Evolutionary conservation across 2,888 invertebrate genomes (phyloP).

Genomic region (Torymus tubicola): DNA sequence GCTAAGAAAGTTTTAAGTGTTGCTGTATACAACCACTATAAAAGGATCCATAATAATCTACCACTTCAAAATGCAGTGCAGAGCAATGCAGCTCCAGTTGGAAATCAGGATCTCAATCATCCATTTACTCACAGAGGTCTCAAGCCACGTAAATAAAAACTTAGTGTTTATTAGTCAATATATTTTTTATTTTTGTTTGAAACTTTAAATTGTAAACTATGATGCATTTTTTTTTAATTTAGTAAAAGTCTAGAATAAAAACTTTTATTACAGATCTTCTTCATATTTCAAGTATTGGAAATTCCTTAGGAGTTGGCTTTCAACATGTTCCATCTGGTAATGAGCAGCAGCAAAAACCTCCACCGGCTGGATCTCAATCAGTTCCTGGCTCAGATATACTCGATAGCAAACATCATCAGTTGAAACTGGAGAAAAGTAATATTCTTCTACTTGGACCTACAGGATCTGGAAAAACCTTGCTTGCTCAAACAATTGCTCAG

Average conservation of each 20-base stretch:
- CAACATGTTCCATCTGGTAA: slow-evolving; percentile 71
- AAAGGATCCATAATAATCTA: slow-evolving; percentile 96
- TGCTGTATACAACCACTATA: slow-evolving; percentile 99
- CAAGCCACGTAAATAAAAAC: slow-evolving; percentile 73
- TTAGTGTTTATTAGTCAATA: slow-evolving; percentile 55
- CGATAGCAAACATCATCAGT: slow-evolving; percentile 88
- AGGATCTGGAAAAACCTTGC: slow-evolving; percentile 96
- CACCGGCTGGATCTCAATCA: slow-evolving; percentile 63
- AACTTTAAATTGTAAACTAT: too few relatives aligned
- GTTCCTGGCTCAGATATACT: slow-evolving; percentile 86
- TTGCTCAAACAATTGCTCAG: slow-evolving; percentile 98
- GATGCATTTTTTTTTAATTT: neutral
- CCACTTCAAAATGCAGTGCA: slow-evolving; percentile 76
- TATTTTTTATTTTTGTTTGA: slow-evolving; percentile 2
- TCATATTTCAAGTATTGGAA: slow-evolving; percentile 88
- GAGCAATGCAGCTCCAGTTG: slow-evolving; percentile 71
- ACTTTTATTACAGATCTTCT: slow-evolving; percentile 83
- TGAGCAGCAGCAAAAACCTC: slow-evolving; percentile 65
- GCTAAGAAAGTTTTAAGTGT: slow-evolving; percentile 98
- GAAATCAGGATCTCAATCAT: slow-evolving; percentile 82
- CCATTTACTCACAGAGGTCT: slow-evolving; percentile 85
- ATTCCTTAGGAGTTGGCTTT: slow-evolving; percentile 80
- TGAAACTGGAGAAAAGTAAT: slow-evolving; percentile 96
- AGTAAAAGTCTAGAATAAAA: neutral
- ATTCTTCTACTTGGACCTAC: slow-evolving; percentile 97